phyloP scores from a whole-genome alignment of 2,113 vertebrate species.

The Myocastor coypus region DNA sequence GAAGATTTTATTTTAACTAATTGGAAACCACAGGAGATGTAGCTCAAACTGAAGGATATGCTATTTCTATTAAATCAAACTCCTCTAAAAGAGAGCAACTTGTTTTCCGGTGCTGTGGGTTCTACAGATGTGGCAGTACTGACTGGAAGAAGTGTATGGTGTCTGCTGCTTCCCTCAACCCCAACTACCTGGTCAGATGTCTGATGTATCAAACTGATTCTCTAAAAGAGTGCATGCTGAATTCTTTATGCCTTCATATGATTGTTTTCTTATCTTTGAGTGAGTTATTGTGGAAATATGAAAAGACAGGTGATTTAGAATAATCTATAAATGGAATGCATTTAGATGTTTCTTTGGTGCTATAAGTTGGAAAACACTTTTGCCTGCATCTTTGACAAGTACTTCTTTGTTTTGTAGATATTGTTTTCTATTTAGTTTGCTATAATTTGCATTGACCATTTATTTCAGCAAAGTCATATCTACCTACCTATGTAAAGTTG shows the following conservation, averaged over 20 bases:
- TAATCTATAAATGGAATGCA: not conserved
- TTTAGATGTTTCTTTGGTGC: conserved; percentile 36
- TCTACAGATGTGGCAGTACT: not conserved
- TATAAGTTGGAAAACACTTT: not conserved
- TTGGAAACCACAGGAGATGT: not conserved
- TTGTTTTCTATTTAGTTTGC: not conserved
- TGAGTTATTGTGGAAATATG: conserved; percentile 22
- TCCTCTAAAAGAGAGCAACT: conserved; percentile 16
- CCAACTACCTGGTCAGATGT: not conserved
- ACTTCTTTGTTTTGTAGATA: not conserved
- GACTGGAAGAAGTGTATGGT: not conserved
- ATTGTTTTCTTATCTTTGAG: not conserved
- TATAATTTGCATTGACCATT: not conserved
- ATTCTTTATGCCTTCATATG: not conserved
- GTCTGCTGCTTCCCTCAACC: not conserved
- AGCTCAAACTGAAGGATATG: not conserved
- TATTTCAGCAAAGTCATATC: not conserved
- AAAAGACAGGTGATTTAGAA: not conserved
- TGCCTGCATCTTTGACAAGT: not conserved
- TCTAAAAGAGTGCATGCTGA: not conserved
- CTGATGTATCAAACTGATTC: not conserved
- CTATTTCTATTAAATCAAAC: conserved; percentile 15
- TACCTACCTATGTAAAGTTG: not conserved
- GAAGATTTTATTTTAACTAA: conserved; percentile 6
- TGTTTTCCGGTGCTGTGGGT: not conserved